Evolutionary conservation across 2,797 vertebrate genomes (phyloP), one percentile per base, ranked within the genome.

Genomic region (Spinibarbus caldwelli): DNA sequence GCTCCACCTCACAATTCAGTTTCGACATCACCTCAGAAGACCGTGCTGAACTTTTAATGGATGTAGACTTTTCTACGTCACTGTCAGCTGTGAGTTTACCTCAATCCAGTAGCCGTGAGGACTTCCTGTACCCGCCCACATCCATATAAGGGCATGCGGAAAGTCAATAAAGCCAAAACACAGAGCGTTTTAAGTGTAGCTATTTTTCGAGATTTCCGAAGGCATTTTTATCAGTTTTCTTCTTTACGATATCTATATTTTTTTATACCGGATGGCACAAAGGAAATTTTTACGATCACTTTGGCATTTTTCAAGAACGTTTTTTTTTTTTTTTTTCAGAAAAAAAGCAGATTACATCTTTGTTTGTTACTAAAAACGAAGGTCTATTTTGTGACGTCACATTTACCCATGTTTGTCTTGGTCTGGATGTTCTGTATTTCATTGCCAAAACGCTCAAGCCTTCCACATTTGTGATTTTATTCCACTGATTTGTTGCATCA

Each of bases 221-320:
- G 43, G 34, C 9, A 26, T 88, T 84, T 86, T 85, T 86, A 82
- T 85, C 72, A 31, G 59, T 77, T 34, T 70, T 41, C 54, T 81
- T n/a, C 62, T 88, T 84, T 87, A 80, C 36, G 54, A 68, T 85
- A 90, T 81, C 73, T 89, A 83, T 68, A 59, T 45, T 81, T 88
- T n/a, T 88, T 87, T 76, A 86, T 80, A 84, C 38, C 66, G 45
- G 82, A 72, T 82, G 72, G 78, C 86, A 84, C 82, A 86, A 83
- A 29, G 67, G 68, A 64, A 76, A 59, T 77, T 87, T 87, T 73
- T 87, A 75, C 62, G 11, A 76, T 77, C 77, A 52, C 64, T 66
- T 34, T 66, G 64, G 31, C 17, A 7, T 78, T 85, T 89, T 88
- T 85, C 78, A 81, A 54, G 19, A 80, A 45, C 34, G 6, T n/a